These are phyloP conservation scores for Ondatra zibethicus DNA, from an alignment of 2,113 vertebrate genomes.

Conservation along the genomic window DNA sequence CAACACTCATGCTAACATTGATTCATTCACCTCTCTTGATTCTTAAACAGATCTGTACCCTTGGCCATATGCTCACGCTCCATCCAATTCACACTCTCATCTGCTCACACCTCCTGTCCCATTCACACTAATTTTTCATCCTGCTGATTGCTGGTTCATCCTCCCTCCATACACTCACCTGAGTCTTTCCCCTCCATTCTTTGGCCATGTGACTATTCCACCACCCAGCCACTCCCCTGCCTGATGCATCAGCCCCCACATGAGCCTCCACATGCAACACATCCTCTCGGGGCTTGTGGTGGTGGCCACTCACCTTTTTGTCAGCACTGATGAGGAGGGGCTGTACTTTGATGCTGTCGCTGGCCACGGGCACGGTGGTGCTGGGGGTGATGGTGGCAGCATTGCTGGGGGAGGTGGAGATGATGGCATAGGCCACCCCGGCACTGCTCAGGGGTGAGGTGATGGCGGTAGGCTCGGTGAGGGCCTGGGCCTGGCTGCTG, in stretches of 20 bases:
- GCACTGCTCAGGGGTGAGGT: slow-evolving; percentile 86
- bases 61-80: neutral
- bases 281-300: neutral
- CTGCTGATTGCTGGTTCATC: rapidly evolving
- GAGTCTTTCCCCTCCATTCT: too few species aligned
- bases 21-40: neutral
- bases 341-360: slow-evolving; percentile 93
- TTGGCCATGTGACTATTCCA: rapidly evolving
- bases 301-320: slow-evolving; percentile 88
- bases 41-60: neutral
- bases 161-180: neutral
- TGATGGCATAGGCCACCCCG: slow-evolving; percentile 97
- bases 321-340: slow-evolving; percentile 93
- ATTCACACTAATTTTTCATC: rapidly evolving
- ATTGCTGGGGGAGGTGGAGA: slow-evolving; percentile 92
- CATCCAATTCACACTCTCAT: neutral
- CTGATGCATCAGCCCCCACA: neutral
- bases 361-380: slow-evolving; percentile 87
- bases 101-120: neutral
- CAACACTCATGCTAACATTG: too few species aligned
- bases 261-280: too few species aligned
- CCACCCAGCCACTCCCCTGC: neutral
- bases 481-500: slow-evolving; percentile 83
- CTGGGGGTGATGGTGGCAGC: slow-evolving; percentile 83
- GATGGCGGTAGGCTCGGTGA: slow-evolving; percentile 74